These are phyloP conservation scores for Phoebastria nigripes DNA, from an alignment of 2,797 vertebrate species.

Conservation along the genomic window DNA sequence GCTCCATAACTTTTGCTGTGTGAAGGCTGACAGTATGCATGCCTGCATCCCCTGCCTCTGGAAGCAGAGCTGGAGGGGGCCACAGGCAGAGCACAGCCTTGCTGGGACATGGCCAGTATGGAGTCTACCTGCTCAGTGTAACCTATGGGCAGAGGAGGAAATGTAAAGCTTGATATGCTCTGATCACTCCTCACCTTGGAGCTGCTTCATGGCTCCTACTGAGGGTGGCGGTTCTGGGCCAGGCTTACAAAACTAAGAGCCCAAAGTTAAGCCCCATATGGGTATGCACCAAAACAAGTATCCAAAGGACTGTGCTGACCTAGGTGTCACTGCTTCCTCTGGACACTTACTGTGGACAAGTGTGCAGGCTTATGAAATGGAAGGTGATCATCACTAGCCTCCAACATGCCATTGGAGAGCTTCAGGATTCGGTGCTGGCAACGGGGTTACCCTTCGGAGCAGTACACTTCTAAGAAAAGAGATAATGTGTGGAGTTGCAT, in stretches of 20 bases:
- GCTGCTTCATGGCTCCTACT: background rate
- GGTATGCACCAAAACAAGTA: background rate
- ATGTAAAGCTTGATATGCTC: background rate
- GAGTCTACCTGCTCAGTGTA: background rate
- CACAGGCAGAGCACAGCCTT: background rate
- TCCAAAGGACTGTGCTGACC: background rate
- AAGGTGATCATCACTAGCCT: background rate
- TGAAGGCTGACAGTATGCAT: background rate
- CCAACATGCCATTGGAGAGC: background rate
- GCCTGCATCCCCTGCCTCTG: background rate
- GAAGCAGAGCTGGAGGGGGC: background rate
- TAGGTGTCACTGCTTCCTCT: background rate
- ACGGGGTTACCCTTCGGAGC: background rate
- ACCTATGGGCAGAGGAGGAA: background rate
- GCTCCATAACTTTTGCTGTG: background rate
- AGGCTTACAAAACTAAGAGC: background rate
- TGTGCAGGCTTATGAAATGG: background rate
- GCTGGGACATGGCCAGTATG: background rate
- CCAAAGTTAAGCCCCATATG: background rate
- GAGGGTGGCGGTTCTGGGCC: background rate
- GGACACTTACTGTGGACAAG: background rate
- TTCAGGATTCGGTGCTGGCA: background rate
- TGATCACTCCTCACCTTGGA: background rate
- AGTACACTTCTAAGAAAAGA: background rate
- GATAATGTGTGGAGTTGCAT: background rate